Evolutionary conservation across 1,140 invertebrate species (phyloP).

Genomic region (Conus ventricosus): DNA sequence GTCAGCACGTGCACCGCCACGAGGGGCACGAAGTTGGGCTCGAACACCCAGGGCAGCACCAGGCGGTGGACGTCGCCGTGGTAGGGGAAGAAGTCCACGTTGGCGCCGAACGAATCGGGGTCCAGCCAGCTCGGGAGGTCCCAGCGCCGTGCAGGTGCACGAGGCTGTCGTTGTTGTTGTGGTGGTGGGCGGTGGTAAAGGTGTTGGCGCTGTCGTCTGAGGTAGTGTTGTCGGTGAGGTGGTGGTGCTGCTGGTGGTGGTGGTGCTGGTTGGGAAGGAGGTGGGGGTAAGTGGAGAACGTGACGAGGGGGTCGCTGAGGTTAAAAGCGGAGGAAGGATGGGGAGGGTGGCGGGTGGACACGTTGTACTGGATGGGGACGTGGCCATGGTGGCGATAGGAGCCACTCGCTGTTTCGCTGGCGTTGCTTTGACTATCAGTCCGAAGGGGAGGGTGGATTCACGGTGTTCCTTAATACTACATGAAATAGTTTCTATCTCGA

Average conservation of each 20-base stretch:
- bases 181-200: constrained; percentile 12
- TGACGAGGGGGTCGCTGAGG: background rate
- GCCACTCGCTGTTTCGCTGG: background rate
- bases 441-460: background rate
- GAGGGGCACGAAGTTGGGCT: constrained; percentile 66
- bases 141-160: background rate
- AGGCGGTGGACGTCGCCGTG: constrained; percentile 60
- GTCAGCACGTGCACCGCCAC: constrained; percentile 82
- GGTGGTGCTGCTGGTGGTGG: background rate
- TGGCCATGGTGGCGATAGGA: background rate
- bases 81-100: constrained; percentile 50
- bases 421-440: too few species aligned
- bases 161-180: background rate
- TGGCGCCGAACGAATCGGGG: background rate
- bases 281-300: background rate
- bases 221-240: background rate
- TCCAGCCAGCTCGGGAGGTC: background rate
- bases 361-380: constrained; percentile 13
- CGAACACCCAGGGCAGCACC: constrained; percentile 60
- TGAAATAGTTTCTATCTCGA: background rate
- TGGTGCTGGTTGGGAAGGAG: background rate
- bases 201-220: background rate
- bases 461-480: background rate
- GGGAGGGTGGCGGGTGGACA: constrained; percentile 34
- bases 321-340: constrained; percentile 18